These are phyloP conservation scores for Paralvinella palmiformis DNA, from an alignment of 1,140 invertebrate genomes.

Conservation along the genomic window DNA sequence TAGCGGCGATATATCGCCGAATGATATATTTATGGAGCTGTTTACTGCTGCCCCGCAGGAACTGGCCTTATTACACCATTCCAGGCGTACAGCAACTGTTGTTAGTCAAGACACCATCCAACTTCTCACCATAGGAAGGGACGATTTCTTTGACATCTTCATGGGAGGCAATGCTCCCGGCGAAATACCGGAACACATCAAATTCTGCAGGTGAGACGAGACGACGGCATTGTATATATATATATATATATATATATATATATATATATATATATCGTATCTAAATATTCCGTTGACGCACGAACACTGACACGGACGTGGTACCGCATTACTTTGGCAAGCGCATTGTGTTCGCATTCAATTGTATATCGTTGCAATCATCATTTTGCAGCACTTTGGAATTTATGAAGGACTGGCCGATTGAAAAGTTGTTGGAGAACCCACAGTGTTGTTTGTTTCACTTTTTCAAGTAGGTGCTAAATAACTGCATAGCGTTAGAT, in stretches of 20 bases:
- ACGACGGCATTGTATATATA: neutral
- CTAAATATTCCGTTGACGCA: neutral
- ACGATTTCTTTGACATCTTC: slow-evolving; percentile 49
- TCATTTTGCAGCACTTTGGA: slow-evolving; percentile 32
- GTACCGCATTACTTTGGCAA: neutral
- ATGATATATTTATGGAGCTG: neutral
- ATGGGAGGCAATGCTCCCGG: slow-evolving; percentile 30
- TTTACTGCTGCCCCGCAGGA: too few relatives aligned
- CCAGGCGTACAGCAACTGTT: slow-evolving; percentile 44
- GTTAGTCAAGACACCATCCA: slow-evolving; percentile 42
- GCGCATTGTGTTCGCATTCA: too few relatives aligned
- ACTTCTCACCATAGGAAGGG: slow-evolving; percentile 44
- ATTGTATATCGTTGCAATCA: too few relatives aligned
- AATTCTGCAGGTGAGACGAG: slow-evolving; percentile 36
- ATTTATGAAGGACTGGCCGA: slow-evolving; percentile 44
- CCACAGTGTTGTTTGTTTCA: slow-evolving; percentile 41
- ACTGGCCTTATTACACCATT: slow-evolving; percentile 44
- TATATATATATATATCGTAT: neutral
- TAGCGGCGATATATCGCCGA: neutral
- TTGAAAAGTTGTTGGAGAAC: slow-evolving; percentile 37
- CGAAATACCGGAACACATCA: slow-evolving; percentile 42
- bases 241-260: slow-evolving; percentile 1
- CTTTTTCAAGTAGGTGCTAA: slow-evolving; percentile 44
- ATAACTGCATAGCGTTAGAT: neutral
- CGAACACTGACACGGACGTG: neutral